These are phyloP conservation scores for Paralinhomoeus sp. DNA, from an alignment of 2,888 invertebrate genomes.

Conservation along the genomic window DNA sequence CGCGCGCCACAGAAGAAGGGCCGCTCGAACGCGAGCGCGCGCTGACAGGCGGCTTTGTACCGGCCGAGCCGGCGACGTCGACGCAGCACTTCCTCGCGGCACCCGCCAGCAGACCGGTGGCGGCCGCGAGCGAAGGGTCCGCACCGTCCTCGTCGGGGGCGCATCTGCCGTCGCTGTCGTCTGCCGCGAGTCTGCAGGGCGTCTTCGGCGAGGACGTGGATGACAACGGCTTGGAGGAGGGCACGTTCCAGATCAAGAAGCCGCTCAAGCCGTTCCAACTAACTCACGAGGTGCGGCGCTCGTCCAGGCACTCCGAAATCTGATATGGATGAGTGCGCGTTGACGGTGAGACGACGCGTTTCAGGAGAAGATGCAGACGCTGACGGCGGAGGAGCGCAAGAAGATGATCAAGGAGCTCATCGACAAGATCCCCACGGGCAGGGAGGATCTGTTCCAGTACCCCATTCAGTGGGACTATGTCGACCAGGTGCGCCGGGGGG, in stretches of 20 bases:
- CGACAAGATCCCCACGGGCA: slow-evolving; percentile 91
- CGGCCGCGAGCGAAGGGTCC: background rate
- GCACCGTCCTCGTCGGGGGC: background rate
- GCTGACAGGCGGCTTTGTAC: background rate
- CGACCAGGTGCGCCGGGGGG: slow-evolving; percentile 35
- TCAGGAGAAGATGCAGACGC: slow-evolving; percentile 2
- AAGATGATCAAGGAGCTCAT: slow-evolving; percentile 88
- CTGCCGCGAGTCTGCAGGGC: too few relatives aligned
- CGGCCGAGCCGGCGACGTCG: background rate
- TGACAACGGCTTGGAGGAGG: background rate
- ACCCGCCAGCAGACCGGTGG: background rate
- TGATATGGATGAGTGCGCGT: too few relatives aligned
- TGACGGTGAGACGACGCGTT: too few relatives aligned
- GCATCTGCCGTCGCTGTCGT: too few relatives aligned
- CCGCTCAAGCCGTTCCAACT: background rate
- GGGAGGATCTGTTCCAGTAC: slow-evolving; percentile 81
- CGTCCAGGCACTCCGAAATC: too few relatives aligned
- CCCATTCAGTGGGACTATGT: slow-evolving; percentile 70
- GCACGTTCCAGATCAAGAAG: background rate
- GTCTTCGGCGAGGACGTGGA: slow-evolving; percentile 1
- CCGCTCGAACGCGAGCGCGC: background rate
- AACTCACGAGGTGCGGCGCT: background rate
- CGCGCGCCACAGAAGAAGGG: too few relatives aligned
- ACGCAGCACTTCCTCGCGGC: too few relatives aligned
- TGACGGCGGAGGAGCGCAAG: slow-evolving; percentile 61